These are phyloP conservation scores for Sorex araneus DNA, from an alignment of 2,113 vertebrate genomes.

Conservation along the genomic window DNA sequence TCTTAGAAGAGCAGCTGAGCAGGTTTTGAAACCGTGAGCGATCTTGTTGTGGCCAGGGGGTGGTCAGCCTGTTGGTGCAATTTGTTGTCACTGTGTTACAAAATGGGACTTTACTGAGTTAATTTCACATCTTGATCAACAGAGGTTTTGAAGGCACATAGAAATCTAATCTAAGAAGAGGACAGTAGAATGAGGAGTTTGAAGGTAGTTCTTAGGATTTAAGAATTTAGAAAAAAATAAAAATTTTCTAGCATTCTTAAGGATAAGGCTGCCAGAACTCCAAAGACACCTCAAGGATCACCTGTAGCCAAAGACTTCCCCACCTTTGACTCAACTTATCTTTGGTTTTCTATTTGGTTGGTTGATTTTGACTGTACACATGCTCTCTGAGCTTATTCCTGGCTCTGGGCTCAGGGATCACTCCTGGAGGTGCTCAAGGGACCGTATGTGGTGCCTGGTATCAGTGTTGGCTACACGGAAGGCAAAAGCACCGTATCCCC, in stretches of 20 bases:
- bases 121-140: slow-evolving; percentile 5
- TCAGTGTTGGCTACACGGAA: too few relatives aligned
- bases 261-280: not conserved
- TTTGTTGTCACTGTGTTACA: not conserved
- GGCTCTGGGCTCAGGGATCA: too few relatives aligned
- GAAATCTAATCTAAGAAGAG: slow-evolving; percentile 42
- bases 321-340: not conserved
- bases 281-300: not conserved
- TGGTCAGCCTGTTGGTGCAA: not conserved
- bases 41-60: not conserved
- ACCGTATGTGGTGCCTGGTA: too few relatives aligned
- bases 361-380: too few relatives aligned
- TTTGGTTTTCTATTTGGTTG: too few relatives aligned
- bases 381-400: too few relatives aligned
- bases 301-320: not conserved
- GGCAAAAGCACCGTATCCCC: too few relatives aligned
- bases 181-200: not conserved
- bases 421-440: too few relatives aligned
- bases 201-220: not conserved
- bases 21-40: not conserved
- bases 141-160: not conserved
- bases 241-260: slow-evolving; percentile 3
- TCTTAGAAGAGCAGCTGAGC: not conserved
- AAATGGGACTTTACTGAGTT: not conserved
- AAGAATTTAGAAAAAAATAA: not conserved